Evolutionary conservation across 2,888 invertebrate species (phyloP).

Genomic region (Lepeophtheirus nordmannii): DNA sequence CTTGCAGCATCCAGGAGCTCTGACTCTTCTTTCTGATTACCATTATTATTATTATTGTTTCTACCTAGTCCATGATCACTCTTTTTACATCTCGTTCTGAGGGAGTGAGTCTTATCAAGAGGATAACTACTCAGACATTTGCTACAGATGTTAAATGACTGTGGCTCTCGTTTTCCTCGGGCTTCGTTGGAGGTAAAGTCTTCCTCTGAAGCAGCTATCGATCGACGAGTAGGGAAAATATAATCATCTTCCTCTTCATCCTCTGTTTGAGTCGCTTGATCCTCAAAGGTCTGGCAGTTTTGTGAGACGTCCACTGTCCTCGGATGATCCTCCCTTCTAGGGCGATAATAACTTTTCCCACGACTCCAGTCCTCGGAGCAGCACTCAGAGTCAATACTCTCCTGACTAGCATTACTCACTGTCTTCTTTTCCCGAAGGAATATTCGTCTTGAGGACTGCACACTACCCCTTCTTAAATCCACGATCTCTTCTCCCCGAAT

Average conservation of each 20-base stretch:
- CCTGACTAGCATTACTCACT: neutral
- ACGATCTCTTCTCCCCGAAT: neutral
- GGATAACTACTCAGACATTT: slow-evolving; percentile 46
- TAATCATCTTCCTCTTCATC: slow-evolving; percentile 11
- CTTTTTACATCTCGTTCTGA: neutral
- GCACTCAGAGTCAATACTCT: slow-evolving; percentile 1
- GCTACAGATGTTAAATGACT: slow-evolving; percentile 30
- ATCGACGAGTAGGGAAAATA: neutral
- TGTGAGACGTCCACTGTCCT: slow-evolving; percentile 3
- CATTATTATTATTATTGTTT: too few species aligned
- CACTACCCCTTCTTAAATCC: neutral
- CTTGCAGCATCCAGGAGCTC: neutral
- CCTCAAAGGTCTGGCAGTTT: slow-evolving; percentile 14
- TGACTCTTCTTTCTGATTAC: too few species aligned
- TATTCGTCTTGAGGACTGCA: neutral
- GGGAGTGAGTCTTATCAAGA: neutral
- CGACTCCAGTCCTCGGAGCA: slow-evolving; percentile 3
- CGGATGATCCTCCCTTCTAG: neutral
- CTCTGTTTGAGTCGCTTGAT: slow-evolving; percentile 16
- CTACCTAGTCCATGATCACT: neutral
- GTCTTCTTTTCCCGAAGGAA: neutral
- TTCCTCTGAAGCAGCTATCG: neutral
- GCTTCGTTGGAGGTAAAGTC: neutral
- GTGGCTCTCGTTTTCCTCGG: neutral
- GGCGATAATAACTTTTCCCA: neutral